Evolutionary conservation across 1,140 invertebrate species (phyloP), one percentile per base, ranked within the genome.

Genomic region (Temnothorax curvispinosus): DNA sequence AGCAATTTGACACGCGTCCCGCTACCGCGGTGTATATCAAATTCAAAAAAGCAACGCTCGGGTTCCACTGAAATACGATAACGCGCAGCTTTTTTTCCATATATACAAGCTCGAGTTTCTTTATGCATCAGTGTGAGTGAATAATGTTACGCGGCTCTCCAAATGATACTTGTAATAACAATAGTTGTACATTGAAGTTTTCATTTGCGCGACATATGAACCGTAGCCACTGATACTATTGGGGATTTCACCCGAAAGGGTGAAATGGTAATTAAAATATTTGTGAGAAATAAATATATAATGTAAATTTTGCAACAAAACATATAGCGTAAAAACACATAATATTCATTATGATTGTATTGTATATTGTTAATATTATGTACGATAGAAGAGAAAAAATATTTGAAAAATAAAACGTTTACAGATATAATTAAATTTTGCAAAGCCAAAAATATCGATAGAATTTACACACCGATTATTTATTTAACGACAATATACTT

Each of bases 1-100:
- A 91, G 89, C 88, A 92, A 92, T 92, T 89, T 90, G 88, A 86
- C 91, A 91, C 90, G 89, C 90, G 54, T 38, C 54, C 38, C 56
- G 11, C 54, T 13, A 35, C n/a, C 69, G 78, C 85, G 72, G 18
- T 89, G 87, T 88, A 89, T 91, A 91, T 91, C 90, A 89, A 90
- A 89, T 87, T 87, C 82, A 89, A 86, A 65, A 85, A 84, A 84
- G 80, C 41, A 54, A 9, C 69, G 69, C 69, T 84, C 80, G 5
- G 7, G 27, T 84, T 60, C 41, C 69, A 47, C 71, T 84, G 80
- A 84, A 84, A 84, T 62, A 62, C 41, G 80, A 84, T 74, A 84
- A 84, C 67, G 32, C 54, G 54, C 27, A 35, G 67, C 69, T 84
- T 84, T 84, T 82, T 82, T 74, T 35, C 8, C 38, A 72, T 21